phyloP scores from a whole-genome alignment of 2,113 vertebrate genomes.

The Miniopterus natalensis region DNA sequence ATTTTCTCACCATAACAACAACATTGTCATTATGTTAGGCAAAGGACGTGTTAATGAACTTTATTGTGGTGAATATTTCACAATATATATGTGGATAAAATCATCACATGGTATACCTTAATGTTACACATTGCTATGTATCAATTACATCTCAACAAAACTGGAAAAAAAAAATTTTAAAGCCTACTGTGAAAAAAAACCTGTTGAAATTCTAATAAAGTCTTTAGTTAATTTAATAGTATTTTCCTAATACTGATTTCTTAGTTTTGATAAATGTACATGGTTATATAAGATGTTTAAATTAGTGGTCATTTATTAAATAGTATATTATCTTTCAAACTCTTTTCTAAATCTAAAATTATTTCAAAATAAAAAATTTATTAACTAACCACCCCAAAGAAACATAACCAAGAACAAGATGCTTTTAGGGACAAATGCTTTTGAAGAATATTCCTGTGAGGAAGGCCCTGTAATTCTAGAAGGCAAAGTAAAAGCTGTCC shows the following conservation, averaged over 20 bases:
- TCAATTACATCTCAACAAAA: not conserved
- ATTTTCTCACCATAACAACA: not conserved
- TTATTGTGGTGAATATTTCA: not conserved
- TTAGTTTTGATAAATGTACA: not conserved
- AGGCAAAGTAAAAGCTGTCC: not conserved
- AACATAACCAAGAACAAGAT: not conserved
- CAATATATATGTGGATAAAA: not conserved
- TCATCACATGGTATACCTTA: not conserved
- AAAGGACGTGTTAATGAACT: not conserved
- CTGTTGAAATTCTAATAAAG: not conserved
- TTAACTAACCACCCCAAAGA: not conserved
- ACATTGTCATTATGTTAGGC: not conserved
- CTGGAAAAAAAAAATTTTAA: not conserved
- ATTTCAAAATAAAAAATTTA: slow-evolving; percentile 5
- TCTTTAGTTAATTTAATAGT: not conserved
- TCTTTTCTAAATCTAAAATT: slow-evolving; percentile 4
- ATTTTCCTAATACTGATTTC: slow-evolving; percentile 2
- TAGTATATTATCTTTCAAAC: not conserved
- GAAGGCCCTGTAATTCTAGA: not conserved
- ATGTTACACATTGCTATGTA: not conserved
- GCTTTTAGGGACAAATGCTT: too few species aligned
- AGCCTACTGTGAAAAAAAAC: not conserved
- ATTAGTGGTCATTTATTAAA: not conserved
- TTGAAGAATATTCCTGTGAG: not conserved
- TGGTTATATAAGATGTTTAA: not conserved